A percentile compares a stretch with the other conserved stretches of the same genome.
These are phyloP conservation scores for Micromussa lordhowensis DNA, from an alignment of 92 coral and sea anemone genomes.

Conservation along the genomic window DNA sequence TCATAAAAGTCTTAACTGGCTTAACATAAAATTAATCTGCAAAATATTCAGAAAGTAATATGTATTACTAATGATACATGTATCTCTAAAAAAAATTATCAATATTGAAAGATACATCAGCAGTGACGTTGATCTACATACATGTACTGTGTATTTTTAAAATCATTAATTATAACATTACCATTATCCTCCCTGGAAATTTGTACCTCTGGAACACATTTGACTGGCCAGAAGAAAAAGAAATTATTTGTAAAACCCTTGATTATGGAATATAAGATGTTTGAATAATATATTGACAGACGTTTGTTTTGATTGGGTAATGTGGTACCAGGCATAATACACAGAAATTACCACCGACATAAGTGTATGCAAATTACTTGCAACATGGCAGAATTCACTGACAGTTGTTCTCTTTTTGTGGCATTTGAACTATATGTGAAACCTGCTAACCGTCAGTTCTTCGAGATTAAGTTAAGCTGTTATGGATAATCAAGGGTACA, in stretches of 20 bases:
- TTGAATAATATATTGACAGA: constrained; percentile 5
- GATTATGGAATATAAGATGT: background rate
- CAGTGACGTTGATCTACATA: background rate
- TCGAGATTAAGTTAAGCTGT: background rate
- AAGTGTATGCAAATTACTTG: background rate
- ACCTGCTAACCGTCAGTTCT: background rate
- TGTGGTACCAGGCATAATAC: background rate
- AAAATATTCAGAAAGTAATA: background rate
- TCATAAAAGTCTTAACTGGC: background rate
- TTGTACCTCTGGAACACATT: background rate
- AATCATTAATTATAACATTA: background rate
- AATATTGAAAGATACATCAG: background rate
- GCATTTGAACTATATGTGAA: background rate
- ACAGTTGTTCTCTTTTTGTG: background rate
- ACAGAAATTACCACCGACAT: background rate
- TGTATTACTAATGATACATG: background rate
- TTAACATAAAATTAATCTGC: background rate
- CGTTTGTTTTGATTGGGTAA: background rate
- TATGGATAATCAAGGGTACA: constrained; percentile 6
- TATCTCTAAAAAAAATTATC: background rate
- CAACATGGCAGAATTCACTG: constrained; percentile 5
- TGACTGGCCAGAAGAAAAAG: background rate
- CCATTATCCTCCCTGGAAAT: constrained; percentile 1
- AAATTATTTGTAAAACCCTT: background rate
- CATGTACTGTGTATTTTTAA: background rate